Base-by-base conservation (phyloP, 2,797 vertebrate species). In the Crocodylus rhombifer region DNA sequence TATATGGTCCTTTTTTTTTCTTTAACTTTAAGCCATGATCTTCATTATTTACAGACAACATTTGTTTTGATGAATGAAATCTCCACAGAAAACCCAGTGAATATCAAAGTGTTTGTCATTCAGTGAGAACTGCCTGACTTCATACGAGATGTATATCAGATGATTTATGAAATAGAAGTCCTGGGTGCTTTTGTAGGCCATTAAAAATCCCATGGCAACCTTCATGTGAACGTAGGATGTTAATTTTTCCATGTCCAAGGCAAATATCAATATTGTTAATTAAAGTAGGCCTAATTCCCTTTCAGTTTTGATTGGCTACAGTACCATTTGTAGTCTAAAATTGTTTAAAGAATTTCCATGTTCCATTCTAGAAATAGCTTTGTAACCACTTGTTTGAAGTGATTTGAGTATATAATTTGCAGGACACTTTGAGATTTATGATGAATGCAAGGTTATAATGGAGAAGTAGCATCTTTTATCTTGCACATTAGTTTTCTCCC, bases 341-440 rank as follows among this genome's bases (percentile, higher is more conserved):
- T 25, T 86, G 67, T 73, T 51, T 91, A 91, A 25, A 58, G 15
- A 62, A n/a, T 76, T 93, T 90, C 88, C 76, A 64, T 94, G 84
- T 89, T 92, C 69, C n/a, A 5, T 89, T 87, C 82, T 79, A 81
- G 90, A 91, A 94, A 91, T 75, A 92, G 83, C 33, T 57, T 42
- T 3, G 1, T 61, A 36, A 65, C 91, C 93, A 21, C 86, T 95
- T 84, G 90, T 60, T 67, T 76, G 56, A 88, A 94, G 65, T 75
- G 7, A 74, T 94, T 95, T 81, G 58, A 88, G 51, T 63, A 86
- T 71, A 89, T 93, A 89, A 90, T 12, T 96, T 91, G 74, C 86
- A 89, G 77, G 91, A 91, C 79, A 63, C 86, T 97, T 84, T 11
- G 71, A 88, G 87, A 93, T 94, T 57, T 82, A 36, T 91, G 93